Evolutionary conservation across 1,140 invertebrate genomes (phyloP), one percentile per base, ranked within the genome.

Genomic region (Paramacrobiotus metropolitanus): DNA sequence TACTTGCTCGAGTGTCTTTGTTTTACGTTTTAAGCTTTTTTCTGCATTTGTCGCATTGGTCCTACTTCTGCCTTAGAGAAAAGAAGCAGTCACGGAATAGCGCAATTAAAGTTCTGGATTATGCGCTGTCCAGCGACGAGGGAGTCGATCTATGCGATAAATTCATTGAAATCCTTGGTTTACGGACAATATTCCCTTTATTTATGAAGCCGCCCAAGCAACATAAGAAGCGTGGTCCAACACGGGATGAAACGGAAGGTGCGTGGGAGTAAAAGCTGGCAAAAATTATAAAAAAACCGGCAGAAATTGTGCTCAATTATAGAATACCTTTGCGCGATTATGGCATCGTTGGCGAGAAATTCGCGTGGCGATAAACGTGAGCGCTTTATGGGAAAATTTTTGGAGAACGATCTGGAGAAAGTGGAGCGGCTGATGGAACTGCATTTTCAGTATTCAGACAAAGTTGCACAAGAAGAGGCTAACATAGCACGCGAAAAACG

Each of bases 141-240:
- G 92, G 90, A 2, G 82, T 80, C 68, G 88, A 96, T 65, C 94
- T 95, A 70, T 95, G 92, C 70, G 91, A 91, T 69, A 97, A 98
- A 74, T 95, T 98, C 75, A 87, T 99, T 0, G 95, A 99, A 70
- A 97, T 98, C 67, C 78, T 98, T 1, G 95, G 94, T 0, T 77
- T 99, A 4, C 76, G 92, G 30, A 94, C 89, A 1, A 85, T 98
- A 60, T 98, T 99, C 75, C 93, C 94, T 1, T 74, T 99, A 0
- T 98, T 98, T 70, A 97, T 98, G 93, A 93, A 95, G 77, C 96
- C 93, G 0, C 92, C 92, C 2, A 87, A 84, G 62, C 85, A 84
- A 67, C 82, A 83, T 66, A 79, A 85, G 64, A 85, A 84, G 71
- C 83, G 85, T 67, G 80, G 93, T 31, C 77, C 91, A 20, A 84